Conservation (phyloP, 2,888 invertebrate species). For the Apotomis capreana region DNA sequence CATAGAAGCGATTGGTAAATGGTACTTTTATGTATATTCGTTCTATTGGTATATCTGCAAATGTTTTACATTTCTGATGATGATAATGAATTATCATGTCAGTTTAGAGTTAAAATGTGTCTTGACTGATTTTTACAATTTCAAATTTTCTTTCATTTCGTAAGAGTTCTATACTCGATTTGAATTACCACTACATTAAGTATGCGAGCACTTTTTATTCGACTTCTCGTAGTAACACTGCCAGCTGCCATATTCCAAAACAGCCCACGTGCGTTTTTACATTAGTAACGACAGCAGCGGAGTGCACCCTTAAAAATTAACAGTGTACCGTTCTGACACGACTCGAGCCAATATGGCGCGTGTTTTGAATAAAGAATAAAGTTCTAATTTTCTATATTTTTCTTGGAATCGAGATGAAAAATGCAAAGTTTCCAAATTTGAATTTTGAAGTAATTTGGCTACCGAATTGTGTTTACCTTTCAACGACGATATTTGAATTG, state of each 20-base stretch:
- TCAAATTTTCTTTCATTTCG: no score
- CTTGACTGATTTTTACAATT: no score
- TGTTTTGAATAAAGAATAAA: not conserved
- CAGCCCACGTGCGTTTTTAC: conserved; percentile 37
- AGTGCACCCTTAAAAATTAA: conserved; percentile 21
- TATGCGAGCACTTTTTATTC: not conserved
- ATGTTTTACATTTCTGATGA: not conserved
- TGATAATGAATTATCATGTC: no score
- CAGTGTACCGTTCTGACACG: conserved; percentile 3
- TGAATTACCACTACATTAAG: no score
- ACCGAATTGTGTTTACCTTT: no score
- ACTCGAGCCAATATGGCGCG: not conserved
- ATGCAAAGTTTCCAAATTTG: no score
- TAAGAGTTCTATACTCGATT: no score
- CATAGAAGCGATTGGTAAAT: not conserved
- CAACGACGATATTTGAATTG: no score
- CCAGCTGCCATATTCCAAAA: conserved; percentile 30
- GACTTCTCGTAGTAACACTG: conserved; percentile 6
- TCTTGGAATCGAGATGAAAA: no score
- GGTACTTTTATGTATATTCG: no score
- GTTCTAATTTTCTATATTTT: not conserved
- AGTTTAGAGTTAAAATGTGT: no score
- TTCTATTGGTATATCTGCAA: not conserved
- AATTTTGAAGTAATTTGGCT: no score
- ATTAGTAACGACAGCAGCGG: conserved; percentile 41